phyloP scores from a whole-genome alignment of 2,888 invertebrate genomes.

The Sesia bembeciformis region DNA sequence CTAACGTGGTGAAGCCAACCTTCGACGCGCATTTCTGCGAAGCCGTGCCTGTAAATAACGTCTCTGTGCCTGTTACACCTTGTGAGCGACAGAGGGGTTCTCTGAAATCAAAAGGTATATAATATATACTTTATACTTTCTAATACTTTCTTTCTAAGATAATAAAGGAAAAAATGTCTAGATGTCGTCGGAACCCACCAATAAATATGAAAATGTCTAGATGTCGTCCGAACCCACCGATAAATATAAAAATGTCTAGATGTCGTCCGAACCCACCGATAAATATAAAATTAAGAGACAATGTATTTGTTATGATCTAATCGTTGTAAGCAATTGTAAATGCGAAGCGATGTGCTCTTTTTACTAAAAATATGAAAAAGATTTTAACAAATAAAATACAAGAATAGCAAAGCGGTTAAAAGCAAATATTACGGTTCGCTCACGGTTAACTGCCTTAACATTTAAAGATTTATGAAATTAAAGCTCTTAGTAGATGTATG shows the following conservation, averaged over 20 bases:
- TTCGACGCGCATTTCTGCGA: slow-evolving; percentile 38
- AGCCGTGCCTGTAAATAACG: slow-evolving; percentile 44
- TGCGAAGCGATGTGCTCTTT: no score
- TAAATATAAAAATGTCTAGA: background rate
- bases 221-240: background rate
- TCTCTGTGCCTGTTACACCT: slow-evolving; percentile 38
- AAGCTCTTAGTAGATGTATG: no score
- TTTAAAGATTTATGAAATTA: no score
- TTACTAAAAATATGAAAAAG: no score
- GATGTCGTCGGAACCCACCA: background rate
- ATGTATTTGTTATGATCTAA: no score
- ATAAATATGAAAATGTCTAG: background rate
- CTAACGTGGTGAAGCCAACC: slow-evolving; percentile 33
- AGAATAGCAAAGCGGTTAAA: no score
- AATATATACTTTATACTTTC: no score
- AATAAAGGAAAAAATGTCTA: background rate
- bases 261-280: background rate
- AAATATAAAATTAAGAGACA: no score
- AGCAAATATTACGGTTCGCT: no score
- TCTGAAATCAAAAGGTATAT: slow-evolving; percentile 19
- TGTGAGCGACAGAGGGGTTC: slow-evolving; percentile 27
- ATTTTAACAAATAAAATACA: no score
- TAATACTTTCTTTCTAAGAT: background rate
- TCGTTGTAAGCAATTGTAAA: no score
- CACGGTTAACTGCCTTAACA: no score